Base-by-base conservation (phyloP, 1,140 invertebrate genomes). In the Coptotermes formosanus region DNA sequence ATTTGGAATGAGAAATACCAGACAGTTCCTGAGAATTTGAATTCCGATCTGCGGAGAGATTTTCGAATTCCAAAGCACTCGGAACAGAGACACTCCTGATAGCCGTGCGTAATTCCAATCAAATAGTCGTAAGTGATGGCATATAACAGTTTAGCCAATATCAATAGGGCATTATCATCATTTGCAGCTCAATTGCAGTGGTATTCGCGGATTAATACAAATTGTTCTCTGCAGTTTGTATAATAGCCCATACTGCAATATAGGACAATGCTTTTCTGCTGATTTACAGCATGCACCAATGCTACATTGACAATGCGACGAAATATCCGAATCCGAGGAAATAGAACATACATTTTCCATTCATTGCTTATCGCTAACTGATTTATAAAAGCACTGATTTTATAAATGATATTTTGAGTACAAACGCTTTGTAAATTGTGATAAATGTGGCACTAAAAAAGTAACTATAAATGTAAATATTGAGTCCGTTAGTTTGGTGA, bases 91-190 rank as follows among this genome's bases (percentile, higher is more conserved):
- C 52, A 21, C 19, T 55, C 3, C 16, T 55, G 52, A 4, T 55
- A 21, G 14, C 64, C 64, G 8, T 19, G n/a, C n/a, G 64, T 12
- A 75, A 75, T 75, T 75, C 64, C 64, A 75, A 75, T 75, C 64
- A 75, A 25, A 75, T 7, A 25, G 14, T 30, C 25, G 8, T 75
- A 75, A 75, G 64, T 75, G 64, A 75, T 75, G 64, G 64, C 64
- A 25, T 75, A 75, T 75, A 75, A 75, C 64, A 75, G 64, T 75
- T 75, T 75, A 75, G 7, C 64, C n/a, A 75, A 75, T 75, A 75
- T 75, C 64, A 75, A 30, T 75, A 75, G 64, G 64, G n/a, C 64
- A 75, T 25, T 75, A 75, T 75, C 64, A 75, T 75, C 64, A 75
- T 75, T 75, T 75, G 64, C 11, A 75, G 64, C 64, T 75, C 64